Evolutionary conservation across 2,113 vertebrate genomes (phyloP).

Genomic region (Serranochromis macrocephalus): DNA sequence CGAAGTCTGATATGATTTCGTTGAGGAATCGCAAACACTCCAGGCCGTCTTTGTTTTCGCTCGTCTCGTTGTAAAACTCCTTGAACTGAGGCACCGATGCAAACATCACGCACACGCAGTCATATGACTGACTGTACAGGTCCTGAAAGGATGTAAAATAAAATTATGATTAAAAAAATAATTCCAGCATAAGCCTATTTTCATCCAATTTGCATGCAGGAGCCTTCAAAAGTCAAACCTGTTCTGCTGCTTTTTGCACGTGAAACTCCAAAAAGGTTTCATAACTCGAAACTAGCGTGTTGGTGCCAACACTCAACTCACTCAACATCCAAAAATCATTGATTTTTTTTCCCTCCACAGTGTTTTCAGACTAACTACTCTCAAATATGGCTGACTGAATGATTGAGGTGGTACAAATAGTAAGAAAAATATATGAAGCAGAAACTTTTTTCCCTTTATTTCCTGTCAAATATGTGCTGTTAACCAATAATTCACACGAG

Average conservation of each 20-base stretch:
- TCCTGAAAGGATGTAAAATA: slow-evolving; percentile 66
- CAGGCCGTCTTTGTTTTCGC: slow-evolving; percentile 77
- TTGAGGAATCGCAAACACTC: slow-evolving; percentile 87
- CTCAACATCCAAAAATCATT: neutral
- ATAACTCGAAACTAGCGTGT: neutral
- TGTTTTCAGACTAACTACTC: neutral
- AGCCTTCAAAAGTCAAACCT: neutral
- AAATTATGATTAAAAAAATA: neutral
- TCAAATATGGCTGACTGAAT: neutral
- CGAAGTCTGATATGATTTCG: slow-evolving; percentile 88
- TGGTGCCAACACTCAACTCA: neutral
- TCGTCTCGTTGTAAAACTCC: slow-evolving; percentile 85
- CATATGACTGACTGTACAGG: slow-evolving; percentile 84
- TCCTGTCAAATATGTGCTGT: neutral
- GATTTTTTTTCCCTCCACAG: neutral
- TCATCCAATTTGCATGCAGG: neutral
- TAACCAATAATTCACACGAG: neutral
- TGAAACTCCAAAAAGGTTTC: neutral
- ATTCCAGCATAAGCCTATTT: neutral
- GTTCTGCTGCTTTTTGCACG: neutral
- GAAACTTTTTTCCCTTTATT: neutral
- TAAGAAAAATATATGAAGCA: neutral
- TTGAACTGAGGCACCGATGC: slow-evolving; percentile 88
- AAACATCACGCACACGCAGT: slow-evolving; percentile 85
- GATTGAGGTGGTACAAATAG: neutral